Conservation (phyloP, 2,797 vertebrate genomes). For the Babyrousa celebensis region DNA sequence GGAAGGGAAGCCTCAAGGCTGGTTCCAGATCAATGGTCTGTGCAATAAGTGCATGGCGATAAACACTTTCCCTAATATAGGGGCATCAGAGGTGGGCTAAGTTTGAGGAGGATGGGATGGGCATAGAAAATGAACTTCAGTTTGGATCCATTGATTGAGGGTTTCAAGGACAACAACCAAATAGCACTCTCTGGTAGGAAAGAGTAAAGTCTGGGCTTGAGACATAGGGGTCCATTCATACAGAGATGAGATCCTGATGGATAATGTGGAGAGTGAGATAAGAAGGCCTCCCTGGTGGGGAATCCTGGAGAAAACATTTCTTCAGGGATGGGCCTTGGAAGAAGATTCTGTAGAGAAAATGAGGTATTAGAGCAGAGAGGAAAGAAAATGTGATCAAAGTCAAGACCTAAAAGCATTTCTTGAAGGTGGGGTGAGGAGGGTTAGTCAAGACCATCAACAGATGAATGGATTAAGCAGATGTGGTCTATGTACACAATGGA, state of each 20-base stretch:
- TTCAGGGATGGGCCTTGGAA: background rate
- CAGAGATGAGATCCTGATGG: background rate
- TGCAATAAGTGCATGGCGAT: background rate
- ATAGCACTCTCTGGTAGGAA: background rate
- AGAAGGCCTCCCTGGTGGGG: background rate
- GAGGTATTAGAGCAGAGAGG: background rate
- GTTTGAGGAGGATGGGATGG: background rate
- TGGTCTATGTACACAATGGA: no score
- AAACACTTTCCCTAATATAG: background rate
- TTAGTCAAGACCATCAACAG: background rate
- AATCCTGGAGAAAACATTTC: no score
- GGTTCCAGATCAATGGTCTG: background rate
- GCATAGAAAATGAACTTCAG: background rate
- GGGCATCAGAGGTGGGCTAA: background rate
- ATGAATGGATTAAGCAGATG: no score
- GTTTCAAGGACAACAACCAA: background rate
- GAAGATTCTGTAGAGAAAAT: background rate
- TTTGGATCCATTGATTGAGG: background rate
- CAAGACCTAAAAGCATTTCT: background rate
- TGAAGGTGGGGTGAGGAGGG: background rate
- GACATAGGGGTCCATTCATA: background rate
- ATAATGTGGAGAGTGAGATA: background rate
- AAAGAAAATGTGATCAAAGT: background rate
- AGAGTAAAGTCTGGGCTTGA: background rate
- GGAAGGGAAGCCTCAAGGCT: background rate